A percentile compares a stretch with the other conserved stretches of the same genome.
Evolutionary conservation across 2,797 vertebrate species (phyloP).

Genomic region (Euphonia xanthogaster): DNA sequence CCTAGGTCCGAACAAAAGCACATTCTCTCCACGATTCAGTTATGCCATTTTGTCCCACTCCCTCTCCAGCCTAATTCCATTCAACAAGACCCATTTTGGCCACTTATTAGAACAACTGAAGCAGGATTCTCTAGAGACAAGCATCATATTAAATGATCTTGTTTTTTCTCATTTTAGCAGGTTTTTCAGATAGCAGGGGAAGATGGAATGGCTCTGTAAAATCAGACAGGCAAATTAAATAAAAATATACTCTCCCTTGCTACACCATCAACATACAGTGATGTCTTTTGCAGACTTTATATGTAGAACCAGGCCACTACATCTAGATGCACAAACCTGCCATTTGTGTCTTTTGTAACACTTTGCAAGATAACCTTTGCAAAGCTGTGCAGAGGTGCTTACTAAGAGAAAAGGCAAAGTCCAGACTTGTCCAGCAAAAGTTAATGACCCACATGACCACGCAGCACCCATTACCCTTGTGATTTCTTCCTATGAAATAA

Average conservation of each 20-base stretch:
- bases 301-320: slow-evolving; percentile 4
- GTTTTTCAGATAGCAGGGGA: not conserved
- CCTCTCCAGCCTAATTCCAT: not conserved
- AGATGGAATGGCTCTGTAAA: not conserved
- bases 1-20: slow-evolving; percentile 47
- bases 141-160: not conserved
- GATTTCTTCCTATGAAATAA: not conserved
- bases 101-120: not conserved
- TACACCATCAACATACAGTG: slow-evolving; percentile 15
- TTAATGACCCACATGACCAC: not conserved
- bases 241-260: not conserved
- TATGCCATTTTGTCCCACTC: not conserved
- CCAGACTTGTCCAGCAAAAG: not conserved
- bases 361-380: slow-evolving; percentile 10
- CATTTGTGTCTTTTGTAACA: slow-evolving; percentile 9
- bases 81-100: not conserved
- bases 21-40: slow-evolving; percentile 10
- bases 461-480: not conserved
- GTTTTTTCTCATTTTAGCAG: not conserved
- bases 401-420: not conserved
- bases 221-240: not conserved
- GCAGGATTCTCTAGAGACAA: not conserved
- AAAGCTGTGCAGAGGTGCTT: slow-evolving; percentile 2
- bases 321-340: slow-evolving; percentile 15
- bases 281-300: not conserved